phyloP scores from a whole-genome alignment of 2,888 invertebrate genomes.

The Agrilus cyanescens region DNA sequence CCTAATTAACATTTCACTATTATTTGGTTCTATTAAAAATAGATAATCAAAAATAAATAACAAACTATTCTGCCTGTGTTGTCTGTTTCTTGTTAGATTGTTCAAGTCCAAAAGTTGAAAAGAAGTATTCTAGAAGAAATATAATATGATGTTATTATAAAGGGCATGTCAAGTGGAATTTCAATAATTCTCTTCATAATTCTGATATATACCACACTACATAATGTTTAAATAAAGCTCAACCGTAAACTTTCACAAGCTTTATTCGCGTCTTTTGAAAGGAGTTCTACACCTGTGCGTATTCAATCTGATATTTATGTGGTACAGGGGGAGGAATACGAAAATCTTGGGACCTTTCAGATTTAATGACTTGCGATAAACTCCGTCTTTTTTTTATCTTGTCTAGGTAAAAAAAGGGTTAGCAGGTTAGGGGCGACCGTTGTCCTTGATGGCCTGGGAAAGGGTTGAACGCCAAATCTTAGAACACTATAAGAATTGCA shows the following conservation, averaged over 20 bases:
- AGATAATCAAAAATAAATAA: no score
- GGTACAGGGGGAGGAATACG: slow-evolving; percentile 12
- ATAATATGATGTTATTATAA: no score
- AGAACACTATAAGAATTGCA: slow-evolving; percentile 4
- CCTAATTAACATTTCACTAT: no score
- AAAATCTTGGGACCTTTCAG: slow-evolving; percentile 16
- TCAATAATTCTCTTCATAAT: no score
- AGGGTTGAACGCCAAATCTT: slow-evolving; percentile 22
- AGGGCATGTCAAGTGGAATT: no score
- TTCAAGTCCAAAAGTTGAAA: no score
- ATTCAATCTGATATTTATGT: slow-evolving; percentile 12
- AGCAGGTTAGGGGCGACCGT: slow-evolving; percentile 20
- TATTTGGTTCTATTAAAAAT: no score
- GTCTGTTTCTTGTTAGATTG: no score
- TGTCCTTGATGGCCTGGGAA: slow-evolving; percentile 20
- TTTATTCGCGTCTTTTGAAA: slow-evolving; percentile 25
- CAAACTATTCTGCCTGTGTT: no score
- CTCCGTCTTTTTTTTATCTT: slow-evolving; percentile 14
- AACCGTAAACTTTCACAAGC: slow-evolving; percentile 1
- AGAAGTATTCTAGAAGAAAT: no score
- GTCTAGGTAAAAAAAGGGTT: slow-evolving; percentile 19
- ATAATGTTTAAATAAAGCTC: no score
- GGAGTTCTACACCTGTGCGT: slow-evolving; percentile 15
- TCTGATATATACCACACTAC: no score
- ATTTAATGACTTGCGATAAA: slow-evolving; percentile 22